A percentile compares a stretch with the other conserved stretches of the same genome.
Evolutionary conservation across 2,113 vertebrate genomes (phyloP).

Genomic region (Eulemur macaco): DNA sequence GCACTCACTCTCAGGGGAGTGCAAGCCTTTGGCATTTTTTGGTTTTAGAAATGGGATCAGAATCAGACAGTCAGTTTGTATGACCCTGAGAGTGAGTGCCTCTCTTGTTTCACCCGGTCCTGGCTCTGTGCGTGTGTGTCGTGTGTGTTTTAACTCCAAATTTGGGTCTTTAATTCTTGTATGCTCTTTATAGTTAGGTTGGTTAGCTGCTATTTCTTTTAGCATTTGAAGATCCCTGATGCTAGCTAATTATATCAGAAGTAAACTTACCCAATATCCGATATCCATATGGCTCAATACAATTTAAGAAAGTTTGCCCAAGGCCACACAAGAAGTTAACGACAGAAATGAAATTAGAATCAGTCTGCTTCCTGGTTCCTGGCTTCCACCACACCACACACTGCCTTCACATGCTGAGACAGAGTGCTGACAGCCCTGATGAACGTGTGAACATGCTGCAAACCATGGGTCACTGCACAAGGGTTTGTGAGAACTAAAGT

Average conservation of each 20-base stretch:
- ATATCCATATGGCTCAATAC: background rate
- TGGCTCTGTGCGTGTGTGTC: background rate
- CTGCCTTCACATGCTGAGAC: background rate
- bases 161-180: background rate
- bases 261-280: background rate
- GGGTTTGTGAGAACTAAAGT: background rate
- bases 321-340: background rate
- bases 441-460: background rate
- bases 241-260: background rate
- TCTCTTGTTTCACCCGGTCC: background rate
- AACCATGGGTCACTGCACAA: background rate
- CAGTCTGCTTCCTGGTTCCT: background rate
- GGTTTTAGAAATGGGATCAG: background rate
- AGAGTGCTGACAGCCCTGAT: background rate
- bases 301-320: slow-evolving; percentile 25
- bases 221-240: background rate
- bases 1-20: background rate
- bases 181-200: background rate
- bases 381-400: background rate
- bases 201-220: background rate
- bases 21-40: background rate
- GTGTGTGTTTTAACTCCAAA: background rate
- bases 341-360: background rate
- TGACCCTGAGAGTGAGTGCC: background rate
- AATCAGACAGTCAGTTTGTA: background rate